Percentiles rank a stretch among this genome's conserved stretches.
Evolutionary conservation across 2,113 vertebrate species (phyloP).

Genomic region (Taurulus bubalis): DNA sequence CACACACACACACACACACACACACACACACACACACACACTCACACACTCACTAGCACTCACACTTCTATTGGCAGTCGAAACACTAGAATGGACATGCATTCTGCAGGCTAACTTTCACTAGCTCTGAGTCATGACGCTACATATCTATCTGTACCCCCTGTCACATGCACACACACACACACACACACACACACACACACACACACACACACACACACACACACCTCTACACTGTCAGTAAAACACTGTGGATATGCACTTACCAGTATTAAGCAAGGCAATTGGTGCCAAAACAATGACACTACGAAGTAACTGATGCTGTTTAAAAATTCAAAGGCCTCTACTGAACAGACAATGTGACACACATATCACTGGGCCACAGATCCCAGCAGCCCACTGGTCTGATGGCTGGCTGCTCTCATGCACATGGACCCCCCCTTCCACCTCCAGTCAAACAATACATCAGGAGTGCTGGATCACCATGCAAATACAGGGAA

Average conservation of each 20-base stretch:
- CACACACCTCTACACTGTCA: conserved; percentile 45
- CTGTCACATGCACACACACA: conserved; percentile 17
- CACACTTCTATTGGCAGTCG: neutral
- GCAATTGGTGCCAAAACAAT: conserved; percentile 81
- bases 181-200: conserved; percentile 35
- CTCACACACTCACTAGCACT: no score
- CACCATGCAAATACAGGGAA: conserved; percentile 1
- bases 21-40: no score
- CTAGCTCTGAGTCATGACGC: conserved; percentile 14
- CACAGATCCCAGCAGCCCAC: conserved; percentile 61
- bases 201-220: conserved; percentile 7
- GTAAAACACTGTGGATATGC: conserved; percentile 64
- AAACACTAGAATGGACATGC: conserved; percentile 5
- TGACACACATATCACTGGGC: conserved; percentile 76
- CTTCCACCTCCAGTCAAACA: neutral
- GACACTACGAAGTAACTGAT: conserved; percentile 82
- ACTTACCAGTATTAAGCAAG: conserved; percentile 79
- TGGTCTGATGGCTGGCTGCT: conserved; percentile 56
- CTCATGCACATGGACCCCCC: conserved; percentile 15
- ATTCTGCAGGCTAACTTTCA: conserved; percentile 10
- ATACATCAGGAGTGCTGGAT: conserved; percentile 8
- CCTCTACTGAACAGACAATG: conserved; percentile 80
- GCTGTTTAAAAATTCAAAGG: conserved; percentile 85
- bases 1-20: no score
- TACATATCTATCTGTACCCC: neutral